Evolutionary conservation across 2,797 vertebrate genomes (phyloP).

Genomic region (Pampus argenteus): DNA sequence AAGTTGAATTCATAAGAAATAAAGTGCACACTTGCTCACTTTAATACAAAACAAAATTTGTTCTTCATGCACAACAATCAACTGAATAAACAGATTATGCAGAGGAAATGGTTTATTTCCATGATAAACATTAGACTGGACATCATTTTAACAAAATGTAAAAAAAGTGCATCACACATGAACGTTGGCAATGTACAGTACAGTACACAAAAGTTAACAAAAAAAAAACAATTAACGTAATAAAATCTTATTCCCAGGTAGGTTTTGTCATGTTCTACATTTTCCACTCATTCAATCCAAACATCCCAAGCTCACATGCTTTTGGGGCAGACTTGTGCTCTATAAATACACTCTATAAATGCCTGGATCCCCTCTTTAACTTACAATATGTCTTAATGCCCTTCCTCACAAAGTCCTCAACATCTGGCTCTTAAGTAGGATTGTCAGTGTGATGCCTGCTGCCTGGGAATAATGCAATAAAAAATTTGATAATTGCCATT

Average conservation of each 20-base stretch:
- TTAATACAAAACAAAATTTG: no score
- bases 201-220: slow-evolving; percentile 82
- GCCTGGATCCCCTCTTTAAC: slow-evolving; percentile 36
- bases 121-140: slow-evolving; percentile 90
- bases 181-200: slow-evolving; percentile 87
- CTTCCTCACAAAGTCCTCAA: slow-evolving; percentile 36
- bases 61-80: neutral
- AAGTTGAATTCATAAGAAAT: no score
- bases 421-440: slow-evolving; percentile 58
- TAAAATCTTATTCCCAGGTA: slow-evolving; percentile 61
- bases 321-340: slow-evolving; percentile 70
- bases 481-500: slow-evolving; percentile 39
- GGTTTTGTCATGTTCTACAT: slow-evolving; percentile 40
- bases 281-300: slow-evolving; percentile 53
- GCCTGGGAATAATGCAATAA: slow-evolving; percentile 57
- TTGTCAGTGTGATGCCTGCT: slow-evolving; percentile 70
- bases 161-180: slow-evolving; percentile 90
- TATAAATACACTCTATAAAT: slow-evolving; percentile 60
- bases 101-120: slow-evolving; percentile 89
- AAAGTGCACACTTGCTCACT: no score
- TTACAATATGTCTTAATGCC: slow-evolving; percentile 37
- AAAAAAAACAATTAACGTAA: slow-evolving; percentile 52
- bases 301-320: slow-evolving; percentile 53
- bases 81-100: slow-evolving; percentile 49
- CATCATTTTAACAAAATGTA: slow-evolving; percentile 88